Conservation (phyloP, 2,113 vertebrate genomes). For the Malurus cyaneus region DNA sequence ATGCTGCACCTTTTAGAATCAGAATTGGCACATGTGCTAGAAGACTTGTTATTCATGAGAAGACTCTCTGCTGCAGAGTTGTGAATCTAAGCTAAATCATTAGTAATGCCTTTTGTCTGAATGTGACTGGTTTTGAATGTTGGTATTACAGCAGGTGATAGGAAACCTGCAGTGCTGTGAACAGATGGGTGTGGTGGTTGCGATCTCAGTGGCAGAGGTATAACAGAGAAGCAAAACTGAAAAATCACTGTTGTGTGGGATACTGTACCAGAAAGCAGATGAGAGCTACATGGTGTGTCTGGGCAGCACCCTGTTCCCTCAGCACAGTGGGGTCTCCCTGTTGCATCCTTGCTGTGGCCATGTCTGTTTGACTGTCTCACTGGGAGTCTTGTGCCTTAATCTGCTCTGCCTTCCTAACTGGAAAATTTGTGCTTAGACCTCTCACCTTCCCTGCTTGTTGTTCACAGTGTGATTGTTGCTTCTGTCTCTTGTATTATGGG, state of each 20-base stretch:
- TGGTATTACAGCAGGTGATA: not conserved
- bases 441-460: not conserved
- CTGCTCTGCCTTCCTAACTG: not conserved
- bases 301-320: not conserved
- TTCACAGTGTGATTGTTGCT: not conserved
- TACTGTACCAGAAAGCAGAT: not conserved
- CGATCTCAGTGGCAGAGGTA: not conserved
- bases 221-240: not conserved
- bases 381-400: not conserved
- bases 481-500: not conserved
- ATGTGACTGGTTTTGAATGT: not conserved
- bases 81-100: not conserved
- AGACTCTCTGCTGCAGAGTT: not conserved
- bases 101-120: not conserved
- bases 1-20: not conserved
- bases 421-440: not conserved
- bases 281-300: rapidly evolving
- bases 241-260: not conserved
- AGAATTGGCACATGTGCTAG: not conserved
- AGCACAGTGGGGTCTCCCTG: not conserved
- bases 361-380: not conserved
- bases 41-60: not conserved
- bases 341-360: rapidly evolving
- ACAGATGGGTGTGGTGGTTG: not conserved
- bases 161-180: rapidly evolving